Conservation (phyloP, 2,113 vertebrate species). For the Phylloscopus whistleri region DNA sequence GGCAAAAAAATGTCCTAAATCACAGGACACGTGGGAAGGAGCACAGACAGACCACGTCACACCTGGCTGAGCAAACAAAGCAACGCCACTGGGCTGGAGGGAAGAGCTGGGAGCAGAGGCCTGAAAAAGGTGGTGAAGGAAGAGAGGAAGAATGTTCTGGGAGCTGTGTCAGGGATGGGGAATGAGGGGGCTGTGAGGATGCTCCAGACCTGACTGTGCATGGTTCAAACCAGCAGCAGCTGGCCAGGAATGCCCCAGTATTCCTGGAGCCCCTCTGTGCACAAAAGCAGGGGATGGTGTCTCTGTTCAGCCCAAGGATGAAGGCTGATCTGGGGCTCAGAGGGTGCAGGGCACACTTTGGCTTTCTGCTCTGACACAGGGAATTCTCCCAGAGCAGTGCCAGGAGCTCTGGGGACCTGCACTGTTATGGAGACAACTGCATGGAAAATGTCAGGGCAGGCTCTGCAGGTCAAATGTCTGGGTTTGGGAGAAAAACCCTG, state of each 20-base stretch:
- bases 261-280: not conserved
- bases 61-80: not conserved
- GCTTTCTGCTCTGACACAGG: not conserved
- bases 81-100: not conserved
- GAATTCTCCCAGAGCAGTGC: not conserved
- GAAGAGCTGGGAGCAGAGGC: not conserved
- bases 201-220: no score
- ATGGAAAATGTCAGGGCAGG: not conserved
- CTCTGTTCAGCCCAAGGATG: not conserved
- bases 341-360: not conserved
- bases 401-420: not conserved
- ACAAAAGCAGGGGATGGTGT: not conserved
- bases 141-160: not conserved
- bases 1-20: not conserved
- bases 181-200: not conserved
- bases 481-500: not conserved
- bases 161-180: not conserved
- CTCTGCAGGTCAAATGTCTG: not conserved
- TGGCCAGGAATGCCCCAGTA: not conserved
- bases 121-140: not conserved
- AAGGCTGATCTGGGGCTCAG: not conserved
- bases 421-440: not conserved
- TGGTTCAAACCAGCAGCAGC: not conserved
- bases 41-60: not conserved
- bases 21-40: not conserved